Evolutionary conservation across 2,888 invertebrate species (phyloP).

Genomic region (Apantesis nais): DNA sequence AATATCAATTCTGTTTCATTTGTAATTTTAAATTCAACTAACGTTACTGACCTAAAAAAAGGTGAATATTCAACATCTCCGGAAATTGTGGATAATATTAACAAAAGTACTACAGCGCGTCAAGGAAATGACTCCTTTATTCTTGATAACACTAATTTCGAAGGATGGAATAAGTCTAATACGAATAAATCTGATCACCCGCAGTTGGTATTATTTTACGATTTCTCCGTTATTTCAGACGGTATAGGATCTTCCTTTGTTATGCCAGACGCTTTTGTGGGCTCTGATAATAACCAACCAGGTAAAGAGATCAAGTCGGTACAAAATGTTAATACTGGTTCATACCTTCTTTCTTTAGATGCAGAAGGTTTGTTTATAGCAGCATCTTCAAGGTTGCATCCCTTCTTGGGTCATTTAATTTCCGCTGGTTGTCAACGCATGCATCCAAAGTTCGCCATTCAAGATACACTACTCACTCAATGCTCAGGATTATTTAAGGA

Average conservation of each 20-base stretch:
- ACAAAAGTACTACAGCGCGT: constrained; percentile 12
- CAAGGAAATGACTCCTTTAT: constrained; percentile 14
- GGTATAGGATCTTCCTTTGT: constrained; percentile 47
- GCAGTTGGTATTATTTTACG: constrained; percentile 62
- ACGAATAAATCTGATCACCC: constrained; percentile 44
- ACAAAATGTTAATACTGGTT: constrained; percentile 27
- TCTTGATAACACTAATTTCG: constrained; percentile 10
- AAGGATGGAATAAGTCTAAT: constrained; percentile 28
- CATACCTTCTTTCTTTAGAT: constrained; percentile 60
- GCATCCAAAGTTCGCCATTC: constrained; percentile 65
- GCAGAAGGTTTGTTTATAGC: constrained; percentile 72
- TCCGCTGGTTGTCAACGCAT: constrained; percentile 59
- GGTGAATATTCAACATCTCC: constrained; percentile 38
- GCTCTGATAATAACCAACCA: constrained; percentile 26
- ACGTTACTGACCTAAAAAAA: constrained; percentile 34
- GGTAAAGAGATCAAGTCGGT: constrained; percentile 17
- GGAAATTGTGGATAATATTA: constrained; percentile 4
- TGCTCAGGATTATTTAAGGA: constrained; percentile 62
- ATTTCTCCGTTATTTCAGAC: constrained; percentile 58
- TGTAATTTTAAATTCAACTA: constrained; percentile 36
- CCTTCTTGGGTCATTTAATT: constrained; percentile 65
- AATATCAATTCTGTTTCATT: constrained; percentile 22
- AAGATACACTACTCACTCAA: constrained; percentile 61
- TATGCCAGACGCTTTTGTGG: constrained; percentile 43
- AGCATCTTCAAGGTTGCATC: constrained; percentile 64